A percentile compares a stretch with the other conserved stretches of the same genome.
Evolutionary conservation across 2,113 vertebrate species (phyloP).

Genomic region (Sinocyclocheilus anshuiensis): DNA sequence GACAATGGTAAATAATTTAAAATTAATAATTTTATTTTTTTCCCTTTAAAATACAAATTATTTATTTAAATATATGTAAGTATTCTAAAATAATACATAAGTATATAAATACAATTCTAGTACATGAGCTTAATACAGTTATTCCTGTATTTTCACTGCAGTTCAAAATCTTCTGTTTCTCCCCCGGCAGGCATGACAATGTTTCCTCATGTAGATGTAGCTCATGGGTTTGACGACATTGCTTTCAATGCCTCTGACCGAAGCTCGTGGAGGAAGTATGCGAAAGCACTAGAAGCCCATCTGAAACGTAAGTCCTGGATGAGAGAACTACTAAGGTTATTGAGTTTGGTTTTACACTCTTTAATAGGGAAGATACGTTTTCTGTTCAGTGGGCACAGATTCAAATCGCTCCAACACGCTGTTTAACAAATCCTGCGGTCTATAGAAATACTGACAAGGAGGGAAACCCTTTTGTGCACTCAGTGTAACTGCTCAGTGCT

Average conservation of each 20-base stretch:
- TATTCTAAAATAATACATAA: not conserved
- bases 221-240: slow-evolving; percentile 82
- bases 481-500: slow-evolving; percentile 67
- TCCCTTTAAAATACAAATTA: too few relatives aligned
- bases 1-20: too few relatives aligned
- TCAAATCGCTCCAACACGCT: slow-evolving; percentile 42
- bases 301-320: slow-evolving; percentile 82
- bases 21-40: too few relatives aligned
- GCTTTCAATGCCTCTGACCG: slow-evolving; percentile 85
- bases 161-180: slow-evolving; percentile 59
- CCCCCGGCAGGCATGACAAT: slow-evolving; percentile 91
- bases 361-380: slow-evolving; percentile 20
- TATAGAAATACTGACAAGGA: slow-evolving; percentile 73
- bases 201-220: slow-evolving; percentile 79
- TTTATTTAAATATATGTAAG: too few relatives aligned
- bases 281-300: slow-evolving; percentile 83
- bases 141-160: slow-evolving; percentile 2
- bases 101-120: not conserved
- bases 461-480: slow-evolving; percentile 74
- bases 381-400: slow-evolving; percentile 49
- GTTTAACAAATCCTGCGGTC: slow-evolving; percentile 43
- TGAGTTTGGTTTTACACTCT: not conserved
- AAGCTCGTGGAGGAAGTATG: slow-evolving; percentile 87
- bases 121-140: not conserved
- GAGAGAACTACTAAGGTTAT: not conserved